phyloP scores from a whole-genome alignment of 2,113 vertebrate genomes.

The Scophthalmus maximus region DNA sequence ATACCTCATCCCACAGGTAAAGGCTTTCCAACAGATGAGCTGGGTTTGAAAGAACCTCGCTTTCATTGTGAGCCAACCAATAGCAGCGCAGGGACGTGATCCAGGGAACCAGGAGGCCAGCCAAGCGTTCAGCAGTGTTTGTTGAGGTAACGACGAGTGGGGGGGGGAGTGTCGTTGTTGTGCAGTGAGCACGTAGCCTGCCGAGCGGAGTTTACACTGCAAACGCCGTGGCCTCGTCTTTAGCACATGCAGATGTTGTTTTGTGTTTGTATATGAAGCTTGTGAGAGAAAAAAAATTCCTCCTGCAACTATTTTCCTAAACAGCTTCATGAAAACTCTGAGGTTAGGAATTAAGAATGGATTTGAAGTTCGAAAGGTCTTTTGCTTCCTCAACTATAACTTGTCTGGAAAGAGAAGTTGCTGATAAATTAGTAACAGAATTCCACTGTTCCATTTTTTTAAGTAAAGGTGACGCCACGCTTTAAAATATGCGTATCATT shows the following conservation, averaged over 20 bases:
- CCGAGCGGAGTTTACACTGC: slow-evolving; percentile 10
- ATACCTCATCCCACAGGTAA: slow-evolving; percentile 85
- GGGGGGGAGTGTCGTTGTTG: slow-evolving; percentile 27
- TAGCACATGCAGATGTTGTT: slow-evolving; percentile 7
- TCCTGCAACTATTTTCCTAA: neutral
- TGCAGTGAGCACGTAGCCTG: slow-evolving; percentile 14
- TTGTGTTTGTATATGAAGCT: neutral
- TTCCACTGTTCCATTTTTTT: neutral
- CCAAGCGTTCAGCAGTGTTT: slow-evolving; percentile 48
- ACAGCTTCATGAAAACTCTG: no score
- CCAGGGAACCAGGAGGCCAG: slow-evolving; percentile 49
- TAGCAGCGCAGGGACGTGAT: slow-evolving; percentile 38
- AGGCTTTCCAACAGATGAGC: slow-evolving; percentile 70
- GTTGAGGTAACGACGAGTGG: slow-evolving; percentile 49
- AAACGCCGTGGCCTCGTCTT: neutral
- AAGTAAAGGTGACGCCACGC: no score
- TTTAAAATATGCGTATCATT: no score
- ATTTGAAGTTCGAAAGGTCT: neutral
- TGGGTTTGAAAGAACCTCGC: slow-evolving; percentile 38
- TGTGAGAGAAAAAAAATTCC: neutral
- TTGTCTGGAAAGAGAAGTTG: no score
- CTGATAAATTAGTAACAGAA: neutral
- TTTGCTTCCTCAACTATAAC: no score
- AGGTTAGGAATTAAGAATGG: neutral
- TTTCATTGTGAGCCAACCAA: slow-evolving; percentile 80